Evolutionary conservation across 2,797 vertebrate genomes (phyloP), one percentile per base, ranked within the genome.

Genomic region (Kryptolebias ocellatus): DNA sequence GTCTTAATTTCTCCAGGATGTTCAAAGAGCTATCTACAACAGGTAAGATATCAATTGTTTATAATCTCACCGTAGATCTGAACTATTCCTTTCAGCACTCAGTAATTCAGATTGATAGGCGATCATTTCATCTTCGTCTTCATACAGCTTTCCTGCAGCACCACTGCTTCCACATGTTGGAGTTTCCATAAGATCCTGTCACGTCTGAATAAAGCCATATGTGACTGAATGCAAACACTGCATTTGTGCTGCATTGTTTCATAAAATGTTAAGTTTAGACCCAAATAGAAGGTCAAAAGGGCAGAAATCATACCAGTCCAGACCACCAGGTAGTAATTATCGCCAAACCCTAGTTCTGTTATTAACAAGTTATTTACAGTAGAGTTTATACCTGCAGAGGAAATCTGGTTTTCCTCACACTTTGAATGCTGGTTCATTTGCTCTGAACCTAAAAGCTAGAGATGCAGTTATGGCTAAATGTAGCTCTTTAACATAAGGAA

Each of bases 341-440:
- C 54, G 39, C 61, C 59, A 60, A 61, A 58, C 59, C 28, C 49
- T 46, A 39, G 1, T 67, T 68, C 42, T 70, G n/a, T 68, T 75
- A 83, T 75, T 68, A 73, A 63, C 60, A 67, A 63, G 53, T 77
- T 72, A 54, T 80, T 49, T 58, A 64, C 45, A 64, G 27, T 28
- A 60, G 64, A 61, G 70, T 50, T 76, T 72, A 60, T 31, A 73
- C 59, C 65, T 18, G 47, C 15, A 70, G 8, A 51, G 58, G 61
- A 80, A 66, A 53, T 64, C 75, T 83, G 70, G 34, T 55, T 83
- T 74, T 76, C 53, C 52, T 80, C 74, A 82, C 64, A 34, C 45
- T 1, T 64, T 5, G 31, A 50, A 47, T 28, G 15, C 34, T 28
- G 28, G 53, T 34, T 67, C 12, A 27, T 67, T 75, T 69, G 46